Evolutionary conservation across 1,140 invertebrate species (phyloP).

Genomic region (Pemphigus obesinymphae): DNA sequence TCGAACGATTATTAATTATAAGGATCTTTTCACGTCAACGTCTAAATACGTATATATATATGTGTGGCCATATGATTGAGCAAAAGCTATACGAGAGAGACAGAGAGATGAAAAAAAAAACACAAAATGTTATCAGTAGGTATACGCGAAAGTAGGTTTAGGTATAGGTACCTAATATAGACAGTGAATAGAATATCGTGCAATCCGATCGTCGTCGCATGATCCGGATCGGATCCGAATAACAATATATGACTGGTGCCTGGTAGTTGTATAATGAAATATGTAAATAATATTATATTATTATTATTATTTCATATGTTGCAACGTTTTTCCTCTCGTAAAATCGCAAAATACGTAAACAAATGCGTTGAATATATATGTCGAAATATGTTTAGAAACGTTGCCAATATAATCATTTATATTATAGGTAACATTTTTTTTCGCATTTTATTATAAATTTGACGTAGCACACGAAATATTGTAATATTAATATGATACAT

Average conservation of each 20-base stretch:
- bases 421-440: too few species aligned
- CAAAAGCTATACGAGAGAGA: background rate
- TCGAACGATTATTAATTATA: too few species aligned
- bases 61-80: background rate
- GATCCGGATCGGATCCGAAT: background rate
- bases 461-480: too few species aligned
- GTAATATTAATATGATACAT: too few species aligned
- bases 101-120: background rate
- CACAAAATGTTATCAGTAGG: background rate
- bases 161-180: background rate
- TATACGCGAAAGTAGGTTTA: too few species aligned
- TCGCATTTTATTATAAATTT: background rate
- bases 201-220: conserved; percentile 1
- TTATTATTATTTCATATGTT: background rate
- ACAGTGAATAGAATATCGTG: background rate
- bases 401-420: background rate
- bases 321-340: background rate
- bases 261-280: background rate
- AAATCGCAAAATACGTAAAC: background rate
- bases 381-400: background rate
- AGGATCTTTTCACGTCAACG: too few species aligned
- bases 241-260: background rate
- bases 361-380: background rate
- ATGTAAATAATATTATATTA: conserved; percentile 5
- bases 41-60: too few species aligned